Conservation (phyloP, 2,113 vertebrate genomes). For the Vimba vimba region DNA sequence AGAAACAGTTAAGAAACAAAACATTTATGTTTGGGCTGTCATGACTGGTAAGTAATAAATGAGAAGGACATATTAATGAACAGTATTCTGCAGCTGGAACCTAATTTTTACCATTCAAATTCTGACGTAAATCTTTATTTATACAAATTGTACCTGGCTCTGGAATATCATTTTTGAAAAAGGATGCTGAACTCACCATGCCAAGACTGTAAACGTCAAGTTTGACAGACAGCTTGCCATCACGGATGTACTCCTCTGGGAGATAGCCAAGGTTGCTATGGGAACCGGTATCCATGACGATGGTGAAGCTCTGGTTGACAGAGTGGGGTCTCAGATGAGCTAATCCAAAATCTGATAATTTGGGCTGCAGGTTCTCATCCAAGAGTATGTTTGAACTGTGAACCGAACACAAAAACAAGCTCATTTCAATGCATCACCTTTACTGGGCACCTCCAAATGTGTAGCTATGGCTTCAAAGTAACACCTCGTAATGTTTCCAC, state of each 20-base stretch:
- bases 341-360: slow-evolving; percentile 72
- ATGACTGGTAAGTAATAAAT: neutral
- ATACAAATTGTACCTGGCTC: neutral
- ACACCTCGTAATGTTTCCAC: slow-evolving; percentile 76
- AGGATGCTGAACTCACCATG: slow-evolving; percentile 65
- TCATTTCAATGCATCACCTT: neutral
- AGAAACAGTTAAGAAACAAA: neutral
- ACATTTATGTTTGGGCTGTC: neutral
- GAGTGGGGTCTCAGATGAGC: slow-evolving; percentile 70
- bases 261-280: slow-evolving; percentile 71
- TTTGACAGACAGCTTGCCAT: slow-evolving; percentile 72
- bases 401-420: neutral
- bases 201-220: slow-evolving; percentile 81
- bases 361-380: slow-evolving; percentile 71
- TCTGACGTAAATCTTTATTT: neutral
- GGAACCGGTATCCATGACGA: slow-evolving; percentile 57
- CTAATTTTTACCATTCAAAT: neutral
- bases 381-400: slow-evolving; percentile 74
- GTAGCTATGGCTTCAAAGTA: neutral
- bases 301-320: slow-evolving; percentile 64
- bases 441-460: neutral
- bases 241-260: slow-evolving; percentile 76
- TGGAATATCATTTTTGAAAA: neutral
- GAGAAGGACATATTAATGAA: neutral
- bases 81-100: neutral